Base-by-base conservation (phyloP, 2,797 vertebrate genomes). In the Cynodonichthys magdalenae region DNA sequence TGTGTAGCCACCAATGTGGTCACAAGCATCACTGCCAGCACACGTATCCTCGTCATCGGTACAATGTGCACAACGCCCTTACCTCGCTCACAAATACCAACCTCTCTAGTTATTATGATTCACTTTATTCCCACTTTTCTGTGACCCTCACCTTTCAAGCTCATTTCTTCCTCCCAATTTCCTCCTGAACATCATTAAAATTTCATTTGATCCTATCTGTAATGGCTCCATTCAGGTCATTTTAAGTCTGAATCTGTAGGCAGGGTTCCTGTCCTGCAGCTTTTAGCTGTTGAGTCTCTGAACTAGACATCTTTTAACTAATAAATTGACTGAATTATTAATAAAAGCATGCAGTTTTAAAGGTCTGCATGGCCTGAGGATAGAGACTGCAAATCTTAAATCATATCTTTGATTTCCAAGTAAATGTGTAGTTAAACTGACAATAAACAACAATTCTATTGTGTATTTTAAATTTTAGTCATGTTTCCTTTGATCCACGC, bases 1-100 rank as follows among this genome's bases (percentile, higher is more conserved):
- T 99, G 98, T 78, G 90, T 98, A 6, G 98, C 98, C 88, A 98
- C 96, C 90, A 99, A 99, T 47, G 95, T 99, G 70, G 98, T 98
- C 86, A 97, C 98, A 8, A 99, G 96, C 95, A 97, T 99, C 94
- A 99, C 97, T 95, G 97, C 98, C 95, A 99, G 96, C 93, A 98
- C 98, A 54, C 96, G 95, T 82, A 96, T 99, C 87, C 95, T 96
- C 9, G 98, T 99, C 88, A 97, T 98, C 66, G 98, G 98, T 99
- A 96, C 0, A 85, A 49, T 49, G 56, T 59, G 56, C 67, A 36
- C 63, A 19, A 51, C 39, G 10, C 68, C 67, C 74, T 72, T 69
- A 44, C 24, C 20, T 36, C 18, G 19, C 58, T 74, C 55, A 55
- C 64, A 48, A 39, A 28, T 46, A 54, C 41, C 54, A 27, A 72